These are phyloP conservation scores for Rhopalosiphum padi DNA, from an alignment of 1,140 invertebrate genomes.

Conservation along the genomic window DNA sequence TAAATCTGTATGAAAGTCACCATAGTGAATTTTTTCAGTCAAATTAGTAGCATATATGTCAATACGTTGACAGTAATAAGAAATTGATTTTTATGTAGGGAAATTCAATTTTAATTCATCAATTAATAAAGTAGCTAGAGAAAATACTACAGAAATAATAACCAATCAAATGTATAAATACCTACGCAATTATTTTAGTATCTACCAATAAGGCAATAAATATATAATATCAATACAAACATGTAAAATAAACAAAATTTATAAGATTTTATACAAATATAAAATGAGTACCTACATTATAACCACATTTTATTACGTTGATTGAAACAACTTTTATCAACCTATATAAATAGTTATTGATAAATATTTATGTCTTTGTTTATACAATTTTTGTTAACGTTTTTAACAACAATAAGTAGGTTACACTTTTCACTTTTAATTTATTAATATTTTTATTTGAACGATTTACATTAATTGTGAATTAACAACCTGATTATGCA, in stretches of 20 bases:
- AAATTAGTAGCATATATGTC: not conserved
- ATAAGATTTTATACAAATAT: no score
- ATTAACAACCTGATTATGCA: not conserved
- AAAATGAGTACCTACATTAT: no score
- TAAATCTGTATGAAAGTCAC: not conserved
- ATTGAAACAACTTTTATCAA: not conserved
- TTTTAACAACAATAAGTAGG: not conserved
- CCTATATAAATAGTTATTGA: not conserved
- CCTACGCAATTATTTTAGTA: no score
- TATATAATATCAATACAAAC: no score
- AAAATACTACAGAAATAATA: not conserved
- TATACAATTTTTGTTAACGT: not conserved
- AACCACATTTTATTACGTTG: no score
- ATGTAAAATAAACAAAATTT: no score
- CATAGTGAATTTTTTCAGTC: not conserved
- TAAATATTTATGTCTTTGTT: not conserved
- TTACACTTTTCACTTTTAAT: not conserved
- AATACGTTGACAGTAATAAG: not conserved
- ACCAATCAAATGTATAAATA: not conserved
- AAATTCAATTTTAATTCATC: conserved; percentile 13
- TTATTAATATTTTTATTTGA: not conserved
- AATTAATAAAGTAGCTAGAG: not conserved
- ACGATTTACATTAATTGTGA: not conserved
- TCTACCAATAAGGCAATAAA: no score
- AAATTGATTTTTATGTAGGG: not conserved